These are phyloP conservation scores for mouse (Mus musculus) DNA, from an alignment of 2,113 vertebrate species.

Conservation along the genomic window DNA sequence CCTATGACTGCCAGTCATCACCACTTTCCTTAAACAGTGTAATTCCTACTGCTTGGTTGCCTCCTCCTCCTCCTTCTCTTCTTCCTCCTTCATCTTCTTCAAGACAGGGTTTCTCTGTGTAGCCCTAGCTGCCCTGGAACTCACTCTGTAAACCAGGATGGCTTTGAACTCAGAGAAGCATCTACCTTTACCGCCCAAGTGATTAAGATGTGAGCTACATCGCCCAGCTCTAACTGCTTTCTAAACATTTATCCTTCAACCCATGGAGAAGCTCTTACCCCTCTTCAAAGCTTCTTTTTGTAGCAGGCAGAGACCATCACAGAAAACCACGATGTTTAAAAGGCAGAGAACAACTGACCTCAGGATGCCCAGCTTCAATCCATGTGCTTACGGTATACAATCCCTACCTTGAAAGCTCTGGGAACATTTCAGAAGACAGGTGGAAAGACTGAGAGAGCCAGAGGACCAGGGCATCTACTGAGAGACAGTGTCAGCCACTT, in stretches of 20 bases:
- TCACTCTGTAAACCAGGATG: not conserved
- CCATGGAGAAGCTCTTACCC: not conserved
- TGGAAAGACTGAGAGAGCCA: not conserved
- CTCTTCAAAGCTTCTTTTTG: not conserved
- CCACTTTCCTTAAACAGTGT: not conserved
- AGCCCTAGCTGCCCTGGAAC: not conserved
- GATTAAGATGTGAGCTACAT: not conserved
- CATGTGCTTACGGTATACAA: no score
- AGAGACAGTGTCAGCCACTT: not conserved
- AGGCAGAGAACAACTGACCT: not conserved
- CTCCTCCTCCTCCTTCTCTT: not conserved
- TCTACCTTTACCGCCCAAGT: not conserved
- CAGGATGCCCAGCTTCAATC: not conserved
- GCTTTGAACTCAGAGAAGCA: not conserved
- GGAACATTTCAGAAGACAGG: not conserved
- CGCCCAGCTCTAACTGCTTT: not conserved
- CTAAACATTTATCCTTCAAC: not conserved
- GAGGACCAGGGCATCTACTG: not conserved
- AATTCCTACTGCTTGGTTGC: not conserved
- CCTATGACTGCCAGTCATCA: not conserved
- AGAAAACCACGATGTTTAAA: not conserved
- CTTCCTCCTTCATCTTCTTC: no score
- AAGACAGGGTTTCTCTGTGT: not conserved
- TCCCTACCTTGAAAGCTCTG: not conserved
- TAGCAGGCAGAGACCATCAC: no score